phyloP scores from a whole-genome alignment of 1,140 invertebrate genomes.

The Argopecten irradians region DNA sequence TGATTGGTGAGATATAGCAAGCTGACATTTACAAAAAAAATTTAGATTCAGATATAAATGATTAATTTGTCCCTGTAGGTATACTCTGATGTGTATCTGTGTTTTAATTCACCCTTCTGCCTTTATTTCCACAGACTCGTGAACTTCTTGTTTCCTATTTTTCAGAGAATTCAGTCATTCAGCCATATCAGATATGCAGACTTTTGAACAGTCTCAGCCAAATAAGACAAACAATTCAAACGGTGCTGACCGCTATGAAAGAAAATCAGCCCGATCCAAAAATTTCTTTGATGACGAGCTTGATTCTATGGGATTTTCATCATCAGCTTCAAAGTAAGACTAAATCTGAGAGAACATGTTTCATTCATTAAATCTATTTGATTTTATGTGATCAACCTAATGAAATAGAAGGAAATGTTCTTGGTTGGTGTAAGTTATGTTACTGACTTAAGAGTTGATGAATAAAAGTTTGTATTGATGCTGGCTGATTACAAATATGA shows the following conservation, averaged over 20 bases:
- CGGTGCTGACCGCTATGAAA: constrained; percentile 52
- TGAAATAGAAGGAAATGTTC: too few species aligned
- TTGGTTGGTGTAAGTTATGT: too few species aligned
- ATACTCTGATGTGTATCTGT: too few species aligned
- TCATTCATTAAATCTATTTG: neutral
- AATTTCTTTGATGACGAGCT: constrained; percentile 78
- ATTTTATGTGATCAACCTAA: too few species aligned
- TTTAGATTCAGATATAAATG: too few species aligned
- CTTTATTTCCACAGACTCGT: too few species aligned
- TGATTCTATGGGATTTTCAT: constrained; percentile 77
- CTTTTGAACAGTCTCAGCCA: constrained; percentile 86
- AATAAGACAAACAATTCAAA: constrained; percentile 44
- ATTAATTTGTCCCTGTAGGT: too few species aligned
- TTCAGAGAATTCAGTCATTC: constrained; percentile 92
- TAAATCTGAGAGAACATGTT: neutral
- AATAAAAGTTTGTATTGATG: constrained; percentile 11
- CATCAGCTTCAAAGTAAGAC: constrained; percentile 72
- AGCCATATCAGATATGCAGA: constrained; percentile 93
- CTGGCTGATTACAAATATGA: constrained; percentile 25
- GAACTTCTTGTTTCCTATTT: constrained; percentile 20
- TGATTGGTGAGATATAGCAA: too few species aligned
- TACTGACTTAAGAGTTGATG: too few species aligned
- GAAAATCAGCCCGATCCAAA: constrained; percentile 47
- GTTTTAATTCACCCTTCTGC: too few species aligned
- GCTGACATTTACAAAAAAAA: too few species aligned